phyloP scores from a whole-genome alignment of 1,140 invertebrate species.

The Conus ventricosus region DNA sequence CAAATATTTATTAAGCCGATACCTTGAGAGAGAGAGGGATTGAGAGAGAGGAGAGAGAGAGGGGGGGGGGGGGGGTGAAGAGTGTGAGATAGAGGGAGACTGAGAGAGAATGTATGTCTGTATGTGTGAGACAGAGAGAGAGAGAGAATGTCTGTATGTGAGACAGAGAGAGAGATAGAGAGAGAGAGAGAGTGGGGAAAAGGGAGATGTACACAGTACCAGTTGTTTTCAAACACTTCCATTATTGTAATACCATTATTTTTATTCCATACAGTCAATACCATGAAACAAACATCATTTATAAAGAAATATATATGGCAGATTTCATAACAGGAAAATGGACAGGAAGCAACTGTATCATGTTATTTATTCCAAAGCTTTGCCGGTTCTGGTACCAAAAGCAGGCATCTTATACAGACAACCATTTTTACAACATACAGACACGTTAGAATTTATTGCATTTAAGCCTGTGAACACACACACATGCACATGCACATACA shows the following conservation, averaged over 20 bases:
- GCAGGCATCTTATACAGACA: not conserved
- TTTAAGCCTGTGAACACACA: not conserved
- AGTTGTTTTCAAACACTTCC: not conserved
- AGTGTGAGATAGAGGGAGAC: too few relatives aligned
- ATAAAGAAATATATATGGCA: slow-evolving; percentile 11
- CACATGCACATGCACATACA: not conserved
- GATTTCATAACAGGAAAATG: not conserved
- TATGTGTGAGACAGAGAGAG: not conserved
- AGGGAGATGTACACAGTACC: not conserved
- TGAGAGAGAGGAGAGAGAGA: too few relatives aligned
- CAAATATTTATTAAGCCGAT: too few relatives aligned
- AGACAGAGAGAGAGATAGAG: not conserved
- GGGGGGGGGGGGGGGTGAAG: too few relatives aligned
- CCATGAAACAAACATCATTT: not conserved
- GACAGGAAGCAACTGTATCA: not conserved
- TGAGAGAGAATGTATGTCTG: too few relatives aligned
- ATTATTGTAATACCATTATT: not conserved
- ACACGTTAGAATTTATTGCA: not conserved
- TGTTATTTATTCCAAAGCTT: not conserved
- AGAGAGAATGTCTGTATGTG: not conserved
- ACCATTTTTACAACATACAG: not conserved
- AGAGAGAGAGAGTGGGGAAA: not conserved
- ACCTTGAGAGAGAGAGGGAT: too few relatives aligned
- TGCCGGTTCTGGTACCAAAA: not conserved
- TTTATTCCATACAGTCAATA: not conserved